Conservation (phyloP, 2,797 vertebrate genomes). For the Sebastes hubbsi region DNA sequence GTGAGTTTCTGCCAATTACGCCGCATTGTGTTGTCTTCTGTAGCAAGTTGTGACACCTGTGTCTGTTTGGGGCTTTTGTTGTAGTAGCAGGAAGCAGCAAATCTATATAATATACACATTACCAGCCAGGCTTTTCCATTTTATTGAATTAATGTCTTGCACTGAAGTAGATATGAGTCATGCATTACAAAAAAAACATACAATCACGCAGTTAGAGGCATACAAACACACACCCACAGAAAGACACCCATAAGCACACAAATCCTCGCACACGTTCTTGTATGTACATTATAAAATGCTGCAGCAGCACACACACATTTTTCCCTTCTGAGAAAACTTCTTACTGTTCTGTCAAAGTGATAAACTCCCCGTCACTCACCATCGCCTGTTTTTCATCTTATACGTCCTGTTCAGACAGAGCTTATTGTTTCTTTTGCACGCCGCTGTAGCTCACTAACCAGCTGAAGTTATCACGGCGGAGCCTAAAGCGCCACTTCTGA, state of each 20-base stretch:
- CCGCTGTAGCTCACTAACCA: conserved; percentile 34
- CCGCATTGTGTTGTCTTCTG: background rate
- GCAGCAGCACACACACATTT: background rate
- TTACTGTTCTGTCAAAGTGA: conserved; percentile 43
- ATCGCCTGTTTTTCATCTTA: conserved; percentile 14
- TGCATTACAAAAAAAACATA: background rate
- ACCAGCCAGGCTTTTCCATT: conserved; percentile 16
- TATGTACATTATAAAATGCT: background rate
- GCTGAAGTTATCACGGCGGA: conserved; percentile 46
- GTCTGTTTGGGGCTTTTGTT: conserved; percentile 15
- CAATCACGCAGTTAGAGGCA: background rate
- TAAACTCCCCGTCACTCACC: conserved; percentile 27
- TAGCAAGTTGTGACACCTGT: conserved; percentile 1
- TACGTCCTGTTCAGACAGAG: conserved; percentile 19
- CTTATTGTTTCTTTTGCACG: conserved; percentile 58
- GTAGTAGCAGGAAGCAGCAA: background rate
- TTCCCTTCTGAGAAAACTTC: conserved; percentile 13
- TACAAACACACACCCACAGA: background rate
- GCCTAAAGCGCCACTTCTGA: conserved; percentile 45
- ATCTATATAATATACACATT: conserved; percentile 29
- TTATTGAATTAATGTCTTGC: conserved; percentile 31
- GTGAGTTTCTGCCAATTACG: conserved; percentile 15
- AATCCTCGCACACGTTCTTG: background rate
- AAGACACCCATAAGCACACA: background rate
- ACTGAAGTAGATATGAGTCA: background rate